Conservation (phyloP, 2,113 vertebrate genomes). For the Hippocampus abdominalis region DNA sequence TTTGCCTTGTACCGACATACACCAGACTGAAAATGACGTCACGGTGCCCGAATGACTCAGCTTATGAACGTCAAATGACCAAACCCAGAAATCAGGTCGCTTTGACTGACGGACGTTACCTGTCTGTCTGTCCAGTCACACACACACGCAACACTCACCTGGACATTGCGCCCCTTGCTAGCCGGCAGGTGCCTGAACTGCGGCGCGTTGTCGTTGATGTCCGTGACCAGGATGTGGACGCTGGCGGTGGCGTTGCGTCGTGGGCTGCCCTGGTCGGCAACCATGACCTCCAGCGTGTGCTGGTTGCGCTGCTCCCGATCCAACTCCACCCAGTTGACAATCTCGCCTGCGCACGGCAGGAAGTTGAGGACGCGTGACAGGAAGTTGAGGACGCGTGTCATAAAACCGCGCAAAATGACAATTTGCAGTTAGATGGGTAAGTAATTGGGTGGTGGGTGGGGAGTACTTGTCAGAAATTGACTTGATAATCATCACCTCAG, state of each 20-base stretch:
- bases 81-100: no score
- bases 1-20: no score
- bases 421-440: no score
- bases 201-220: constrained; percentile 84
- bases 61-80: no score
- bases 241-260: constrained; percentile 73
- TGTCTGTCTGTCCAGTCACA: neutral
- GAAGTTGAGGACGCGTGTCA: neutral
- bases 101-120: no score
- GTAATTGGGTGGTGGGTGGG: no score
- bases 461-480: no score
- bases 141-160: constrained; percentile 59
- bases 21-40: no score
- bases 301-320: constrained; percentile 79
- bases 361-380: neutral
- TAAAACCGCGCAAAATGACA: neutral
- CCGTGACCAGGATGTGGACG: constrained; percentile 74
- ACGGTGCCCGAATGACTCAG: no score
- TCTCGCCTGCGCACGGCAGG: constrained; percentile 75
- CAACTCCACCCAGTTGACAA: constrained; percentile 82
- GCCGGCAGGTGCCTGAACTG: constrained; percentile 75
- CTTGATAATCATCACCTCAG: no score
- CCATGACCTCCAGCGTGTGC: constrained; percentile 80
- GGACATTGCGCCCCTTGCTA: constrained; percentile 68
- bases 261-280: constrained; percentile 79